Base-by-base conservation (phyloP, 2,113 vertebrate species). In the Rhadina sibilatrix region DNA sequence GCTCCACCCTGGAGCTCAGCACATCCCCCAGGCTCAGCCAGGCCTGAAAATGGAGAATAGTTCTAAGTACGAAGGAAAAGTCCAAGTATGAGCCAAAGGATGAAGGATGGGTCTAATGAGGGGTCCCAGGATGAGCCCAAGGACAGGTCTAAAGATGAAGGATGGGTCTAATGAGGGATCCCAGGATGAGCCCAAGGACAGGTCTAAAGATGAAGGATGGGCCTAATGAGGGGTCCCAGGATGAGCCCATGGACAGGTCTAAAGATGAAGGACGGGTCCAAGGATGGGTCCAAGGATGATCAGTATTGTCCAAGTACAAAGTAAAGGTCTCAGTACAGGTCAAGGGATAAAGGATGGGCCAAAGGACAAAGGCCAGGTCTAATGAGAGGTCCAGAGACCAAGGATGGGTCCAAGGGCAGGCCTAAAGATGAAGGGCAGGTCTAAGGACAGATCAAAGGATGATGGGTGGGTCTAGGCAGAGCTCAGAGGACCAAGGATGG, bases 111-210 rank as follows among this genome's bases (percentile, higher is more conserved):
- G 37, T 54, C 52, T 28, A 44, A 53, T 0, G 17, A 38, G 5
- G 3, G 13, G 11, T 47, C 28, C 23, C 5, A 37, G 35, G 16
- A n/a, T 6, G 25, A 35, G 37, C 3, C 12, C 37, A 61, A 44
- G 70, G 57, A 17, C 17, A 15, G 18, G 5, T 25, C 27, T 21
- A 24, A 68, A 33, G 40, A 3, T 40, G 16, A 40, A 31, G 35
- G 20, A 3, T 4, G 1, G 30, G 30, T 6, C 35, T 20, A 37
- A 53, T 0, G 17, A 38, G 5, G 3, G 13, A 14, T 47, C 28
- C 23, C 5, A 37, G 35, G 16, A n/a, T 6, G 25, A 35, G 37
- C 3, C 12, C 37, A 61, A 61, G 59, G 12, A 40, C 17, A 13
- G 59, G 35, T 11, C 37, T 16, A 28, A 21, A 21, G 18, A 22